Evolutionary conservation across 2,113 vertebrate species (phyloP).

Genomic region (Zosterops lateralis): DNA sequence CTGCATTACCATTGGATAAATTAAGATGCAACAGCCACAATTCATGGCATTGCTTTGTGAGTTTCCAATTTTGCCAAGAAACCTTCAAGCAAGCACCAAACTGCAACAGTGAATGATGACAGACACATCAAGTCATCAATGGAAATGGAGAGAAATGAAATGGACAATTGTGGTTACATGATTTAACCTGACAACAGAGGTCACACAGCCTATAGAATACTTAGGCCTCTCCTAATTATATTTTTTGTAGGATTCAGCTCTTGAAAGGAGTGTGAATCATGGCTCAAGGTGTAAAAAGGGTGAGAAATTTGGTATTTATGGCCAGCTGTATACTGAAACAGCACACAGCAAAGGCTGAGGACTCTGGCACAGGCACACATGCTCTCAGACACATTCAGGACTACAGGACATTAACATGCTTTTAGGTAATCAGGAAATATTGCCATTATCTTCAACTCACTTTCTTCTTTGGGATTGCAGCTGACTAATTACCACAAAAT

Average conservation of each 20-base stretch:
- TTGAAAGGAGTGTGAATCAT: background rate
- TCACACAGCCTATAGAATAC: background rate
- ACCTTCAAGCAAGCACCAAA: background rate
- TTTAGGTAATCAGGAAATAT: background rate
- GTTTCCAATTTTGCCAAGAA: background rate
- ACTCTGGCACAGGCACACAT: background rate
- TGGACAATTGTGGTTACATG: background rate
- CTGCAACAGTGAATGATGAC: background rate
- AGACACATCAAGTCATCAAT: background rate
- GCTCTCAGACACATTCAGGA: background rate
- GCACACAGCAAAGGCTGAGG: background rate
- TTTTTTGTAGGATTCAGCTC: background rate
- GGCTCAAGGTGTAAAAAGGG: background rate
- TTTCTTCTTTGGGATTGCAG: background rate
- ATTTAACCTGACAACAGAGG: background rate
- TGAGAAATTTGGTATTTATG: background rate
- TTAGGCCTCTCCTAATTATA: background rate
- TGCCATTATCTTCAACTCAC: background rate
- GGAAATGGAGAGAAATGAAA: background rate
- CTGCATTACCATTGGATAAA: background rate
- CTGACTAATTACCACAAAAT: slow-evolving; percentile 25
- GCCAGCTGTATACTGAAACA: background rate
- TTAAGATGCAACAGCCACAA: background rate
- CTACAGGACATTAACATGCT: background rate
- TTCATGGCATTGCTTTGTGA: background rate